These are phyloP conservation scores for Pristionchus arcanus DNA, from an alignment of 2,888 invertebrate genomes.

Conservation along the genomic window DNA sequence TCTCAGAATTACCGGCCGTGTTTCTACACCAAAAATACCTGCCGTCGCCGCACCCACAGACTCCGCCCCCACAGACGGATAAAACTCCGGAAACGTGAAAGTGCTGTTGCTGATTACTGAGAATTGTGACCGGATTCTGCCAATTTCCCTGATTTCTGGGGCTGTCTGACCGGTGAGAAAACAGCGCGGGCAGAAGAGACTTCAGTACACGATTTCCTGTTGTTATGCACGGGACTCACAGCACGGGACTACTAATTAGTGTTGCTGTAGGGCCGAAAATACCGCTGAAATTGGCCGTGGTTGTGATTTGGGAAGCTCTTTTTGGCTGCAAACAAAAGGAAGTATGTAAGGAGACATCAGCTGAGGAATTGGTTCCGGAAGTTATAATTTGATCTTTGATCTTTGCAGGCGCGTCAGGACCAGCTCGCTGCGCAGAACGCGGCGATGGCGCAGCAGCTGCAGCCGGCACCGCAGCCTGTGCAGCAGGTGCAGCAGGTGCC, in stretches of 20 bases:
- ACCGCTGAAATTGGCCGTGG: background rate
- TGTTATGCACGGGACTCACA: background rate
- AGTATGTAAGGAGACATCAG: background rate
- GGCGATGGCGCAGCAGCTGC: slow-evolving; percentile 15
- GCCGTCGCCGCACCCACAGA: background rate
- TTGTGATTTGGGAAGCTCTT: background rate
- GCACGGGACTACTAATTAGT: background rate
- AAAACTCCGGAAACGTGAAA: slow-evolving; percentile 7
- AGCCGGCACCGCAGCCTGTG: background rate
- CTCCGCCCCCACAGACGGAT: slow-evolving; percentile 8
- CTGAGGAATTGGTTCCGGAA: background rate
- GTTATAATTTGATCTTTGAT: background rate
- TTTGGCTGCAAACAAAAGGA: too few relatives aligned
- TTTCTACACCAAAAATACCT: background rate
- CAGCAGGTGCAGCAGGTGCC: background rate
- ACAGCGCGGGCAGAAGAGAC: background rate
- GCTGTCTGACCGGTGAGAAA: background rate
- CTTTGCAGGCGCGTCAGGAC: slow-evolving; percentile 55
- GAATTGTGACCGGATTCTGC: background rate
- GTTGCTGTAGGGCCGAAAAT: background rate
- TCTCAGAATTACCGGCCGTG: background rate
- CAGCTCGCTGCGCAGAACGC: slow-evolving; percentile 37
- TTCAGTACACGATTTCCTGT: background rate
- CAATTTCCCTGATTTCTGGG: background rate
- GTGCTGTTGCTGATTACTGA: background rate